Percentiles rank a stretch among this genome's conserved stretches.
These are phyloP conservation scores for Crotalus viridis DNA, from an alignment of 2,113 vertebrate genomes.

Conservation along the genomic window DNA sequence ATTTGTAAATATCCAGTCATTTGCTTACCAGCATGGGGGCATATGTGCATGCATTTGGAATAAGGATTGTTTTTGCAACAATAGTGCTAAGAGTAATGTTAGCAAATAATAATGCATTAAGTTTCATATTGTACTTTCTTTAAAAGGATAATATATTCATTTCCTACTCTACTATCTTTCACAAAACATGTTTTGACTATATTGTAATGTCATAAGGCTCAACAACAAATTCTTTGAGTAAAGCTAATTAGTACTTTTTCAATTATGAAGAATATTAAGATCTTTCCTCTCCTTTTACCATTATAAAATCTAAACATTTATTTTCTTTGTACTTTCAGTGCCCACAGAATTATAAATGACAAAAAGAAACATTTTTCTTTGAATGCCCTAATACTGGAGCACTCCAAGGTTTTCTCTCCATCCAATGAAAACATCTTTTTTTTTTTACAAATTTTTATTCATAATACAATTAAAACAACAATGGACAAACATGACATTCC, in stretches of 20 bases:
- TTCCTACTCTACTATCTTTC: not conserved
- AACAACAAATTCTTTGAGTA: not conserved
- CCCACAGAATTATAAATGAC: not conserved
- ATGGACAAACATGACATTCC: too few species aligned
- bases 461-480: too few species aligned
- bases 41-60: not conserved
- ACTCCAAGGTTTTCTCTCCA: not conserved
- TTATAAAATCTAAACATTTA: not conserved
- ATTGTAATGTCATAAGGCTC: not conserved
- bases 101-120: not conserved
- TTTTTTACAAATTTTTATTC: too few species aligned
- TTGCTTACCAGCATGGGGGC: not conserved
- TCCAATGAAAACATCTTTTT: not conserved
- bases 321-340: not conserved
- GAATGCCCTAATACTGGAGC: not conserved
- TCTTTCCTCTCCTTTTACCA: not conserved
- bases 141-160: not conserved
- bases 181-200: not conserved
- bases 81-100: not conserved
- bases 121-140: not conserved
- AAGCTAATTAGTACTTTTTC: not conserved
- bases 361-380: not conserved
- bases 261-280: not conserved
- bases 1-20: not conserved
- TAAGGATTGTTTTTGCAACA: not conserved